Conservation (phyloP, 1,140 invertebrate genomes). For the Drosophila insularis region DNA sequence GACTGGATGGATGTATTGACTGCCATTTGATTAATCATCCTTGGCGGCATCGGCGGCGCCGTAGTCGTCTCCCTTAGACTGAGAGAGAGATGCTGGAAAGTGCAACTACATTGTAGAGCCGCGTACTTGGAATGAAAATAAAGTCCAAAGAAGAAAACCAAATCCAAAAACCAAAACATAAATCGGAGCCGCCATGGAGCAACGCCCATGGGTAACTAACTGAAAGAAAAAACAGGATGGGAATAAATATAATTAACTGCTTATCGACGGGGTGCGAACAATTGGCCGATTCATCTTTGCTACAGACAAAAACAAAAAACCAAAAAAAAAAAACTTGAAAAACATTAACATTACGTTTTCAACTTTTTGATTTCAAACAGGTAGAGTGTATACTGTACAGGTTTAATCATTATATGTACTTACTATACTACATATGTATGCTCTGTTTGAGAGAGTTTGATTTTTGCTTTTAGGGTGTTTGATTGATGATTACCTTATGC, state of each 20-base stretch:
- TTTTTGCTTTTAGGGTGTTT: constrained; percentile 45
- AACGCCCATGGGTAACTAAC: constrained; percentile 42
- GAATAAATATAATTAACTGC: constrained; percentile 79
- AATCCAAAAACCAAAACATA: constrained; percentile 17
- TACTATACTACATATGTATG: neutral
- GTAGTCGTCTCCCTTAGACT: neutral
- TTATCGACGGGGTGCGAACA: constrained; percentile 78
- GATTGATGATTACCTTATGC: constrained; percentile 68
- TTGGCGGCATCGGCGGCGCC: constrained; percentile 46
- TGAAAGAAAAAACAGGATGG: constrained; percentile 48
- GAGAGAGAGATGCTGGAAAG: constrained; percentile 46
- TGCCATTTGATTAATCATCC: constrained; percentile 76
- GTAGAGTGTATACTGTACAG: neutral
- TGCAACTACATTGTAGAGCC: constrained; percentile 65
- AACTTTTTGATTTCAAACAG: constrained; percentile 17
- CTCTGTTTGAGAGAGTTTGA: neutral
- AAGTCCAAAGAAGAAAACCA: neutral
- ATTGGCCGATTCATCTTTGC: constrained; percentile 67
- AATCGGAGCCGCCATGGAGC: constrained; percentile 55
- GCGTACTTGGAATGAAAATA: constrained; percentile 68
- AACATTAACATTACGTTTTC: constrained; percentile 60
- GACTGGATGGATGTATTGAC: constrained; percentile 48
- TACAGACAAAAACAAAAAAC: neutral
- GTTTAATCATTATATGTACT: neutral
- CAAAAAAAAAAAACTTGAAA: too few species aligned